Percentiles rank a stretch among this genome's conserved stretches.
Conservation (phyloP, 2,797 vertebrate species). For the Acropternis orthonyx region DNA sequence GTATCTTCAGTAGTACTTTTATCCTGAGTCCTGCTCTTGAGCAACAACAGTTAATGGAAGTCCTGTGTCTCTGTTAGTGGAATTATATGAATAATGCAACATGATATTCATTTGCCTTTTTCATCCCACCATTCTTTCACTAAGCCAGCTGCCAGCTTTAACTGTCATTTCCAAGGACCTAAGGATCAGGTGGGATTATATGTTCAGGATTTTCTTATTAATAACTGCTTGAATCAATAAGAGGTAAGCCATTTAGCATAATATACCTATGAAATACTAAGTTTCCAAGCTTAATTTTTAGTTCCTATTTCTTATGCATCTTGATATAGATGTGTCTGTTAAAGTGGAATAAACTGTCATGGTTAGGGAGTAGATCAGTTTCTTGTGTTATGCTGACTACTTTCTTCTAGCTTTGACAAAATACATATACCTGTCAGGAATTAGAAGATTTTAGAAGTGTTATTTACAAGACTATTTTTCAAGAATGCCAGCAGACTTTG, state of each 20-base stretch:
- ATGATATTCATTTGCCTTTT: conserved; percentile 18
- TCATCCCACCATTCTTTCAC: conserved; percentile 1
- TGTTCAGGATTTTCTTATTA: conserved; percentile 53
- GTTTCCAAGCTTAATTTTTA: conserved; percentile 18
- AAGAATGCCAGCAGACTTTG: not conserved
- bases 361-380: not conserved
- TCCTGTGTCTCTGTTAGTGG: conserved; percentile 6
- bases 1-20: not conserved
- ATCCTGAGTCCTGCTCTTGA: not conserved
- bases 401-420: not conserved
- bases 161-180: conserved; percentile 64
- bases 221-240: conserved; percentile 64
- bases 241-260: conserved; percentile 52
- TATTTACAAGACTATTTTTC: not conserved
- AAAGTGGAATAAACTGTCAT: not conserved
- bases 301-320: not conserved
- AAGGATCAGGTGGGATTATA: conserved; percentile 66
- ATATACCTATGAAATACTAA: conserved; percentile 43
- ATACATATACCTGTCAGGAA: not conserved
- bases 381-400: not conserved
- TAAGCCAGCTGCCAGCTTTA: conserved; percentile 60
- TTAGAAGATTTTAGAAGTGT: not conserved
- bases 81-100: conserved; percentile 67
- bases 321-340: conserved; percentile 8
- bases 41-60: conserved; percentile 32